Evolutionary conservation across 2,797 vertebrate genomes (phyloP).

Genomic region (Parauchenoglanis ngamensis): DNA sequence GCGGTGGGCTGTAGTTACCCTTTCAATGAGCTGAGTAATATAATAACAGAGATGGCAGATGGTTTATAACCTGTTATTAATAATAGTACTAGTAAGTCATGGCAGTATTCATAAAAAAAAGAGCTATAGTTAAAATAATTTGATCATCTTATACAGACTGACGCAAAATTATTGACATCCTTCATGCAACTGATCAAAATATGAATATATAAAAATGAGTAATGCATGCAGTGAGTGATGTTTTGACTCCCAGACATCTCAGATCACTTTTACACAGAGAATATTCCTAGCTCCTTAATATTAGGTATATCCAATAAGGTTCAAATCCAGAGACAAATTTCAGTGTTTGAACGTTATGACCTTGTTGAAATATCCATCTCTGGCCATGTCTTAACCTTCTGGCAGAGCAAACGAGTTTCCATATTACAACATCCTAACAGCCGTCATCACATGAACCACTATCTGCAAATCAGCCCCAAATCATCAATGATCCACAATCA

Average conservation of each 20-base stretch:
- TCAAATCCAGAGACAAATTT: neutral
- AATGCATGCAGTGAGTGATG: neutral
- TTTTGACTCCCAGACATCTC: neutral
- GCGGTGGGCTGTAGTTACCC: slow-evolving; percentile 54
- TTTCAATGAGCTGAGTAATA: slow-evolving; percentile 51
- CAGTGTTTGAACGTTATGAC: neutral
- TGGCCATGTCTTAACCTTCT: neutral
- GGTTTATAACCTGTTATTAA: slow-evolving; percentile 13
- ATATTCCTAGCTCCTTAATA: neutral
- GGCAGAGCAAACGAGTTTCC: neutral
- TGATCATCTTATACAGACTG: neutral
- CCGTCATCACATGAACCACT: neutral
- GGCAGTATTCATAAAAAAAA: neutral
- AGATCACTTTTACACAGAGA: neutral
- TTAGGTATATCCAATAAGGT: neutral
- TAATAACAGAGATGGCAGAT: slow-evolving; percentile 26
- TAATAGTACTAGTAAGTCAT: neutral
- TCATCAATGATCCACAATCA: neutral
- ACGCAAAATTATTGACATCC: neutral
- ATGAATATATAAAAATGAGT: neutral
- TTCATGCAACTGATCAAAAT: neutral
- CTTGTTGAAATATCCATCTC: neutral
- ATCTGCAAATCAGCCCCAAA: neutral
- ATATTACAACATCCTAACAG: neutral
- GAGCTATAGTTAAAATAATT: too few species aligned